Conservation (phyloP, 2,888 invertebrate genomes). For the Apodemia duryi region DNA sequence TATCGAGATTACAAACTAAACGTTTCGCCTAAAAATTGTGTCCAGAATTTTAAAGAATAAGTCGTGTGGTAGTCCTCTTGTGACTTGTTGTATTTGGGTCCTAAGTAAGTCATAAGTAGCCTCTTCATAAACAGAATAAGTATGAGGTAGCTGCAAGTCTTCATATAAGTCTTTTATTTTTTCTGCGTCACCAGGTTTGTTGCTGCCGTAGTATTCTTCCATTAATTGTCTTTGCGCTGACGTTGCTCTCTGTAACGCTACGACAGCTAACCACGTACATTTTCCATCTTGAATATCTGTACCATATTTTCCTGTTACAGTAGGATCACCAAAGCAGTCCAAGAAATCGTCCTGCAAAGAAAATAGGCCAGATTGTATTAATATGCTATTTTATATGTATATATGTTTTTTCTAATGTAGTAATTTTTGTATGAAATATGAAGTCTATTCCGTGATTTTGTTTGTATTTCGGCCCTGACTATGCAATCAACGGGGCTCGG, state of each 20-base stretch:
- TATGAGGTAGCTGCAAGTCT: conserved; percentile 86
- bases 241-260: conserved; percentile 89
- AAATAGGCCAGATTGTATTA: conserved; percentile 1
- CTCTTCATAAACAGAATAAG: conserved; percentile 90
- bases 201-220: conserved; percentile 87
- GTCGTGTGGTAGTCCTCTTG: conserved; percentile 88
- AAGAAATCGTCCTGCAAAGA: conserved; percentile 88
- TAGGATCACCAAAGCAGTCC: conserved; percentile 93
- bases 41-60: conserved; percentile 90
- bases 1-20: conserved; percentile 14
- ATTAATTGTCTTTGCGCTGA: conserved; percentile 85
- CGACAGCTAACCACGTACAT: conserved; percentile 96
- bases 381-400: too few relatives aligned
- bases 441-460: too few relatives aligned
- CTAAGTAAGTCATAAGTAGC: conserved; percentile 89
- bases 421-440: too few relatives aligned
- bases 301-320: conserved; percentile 92
- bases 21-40: conserved; percentile 83
- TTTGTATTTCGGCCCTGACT: too few relatives aligned
- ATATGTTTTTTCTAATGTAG: too few relatives aligned
- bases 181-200: conserved; percentile 82
- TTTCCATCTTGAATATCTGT: conserved; percentile 97
- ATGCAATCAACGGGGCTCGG: too few relatives aligned
- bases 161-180: conserved; percentile 87
- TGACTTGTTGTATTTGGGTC: conserved; percentile 91